Percentiles rank a stretch among this genome's conserved stretches.
These are phyloP conservation scores for Lasius platythorax DNA, from an alignment of 2,888 invertebrate species.

Conservation along the genomic window DNA sequence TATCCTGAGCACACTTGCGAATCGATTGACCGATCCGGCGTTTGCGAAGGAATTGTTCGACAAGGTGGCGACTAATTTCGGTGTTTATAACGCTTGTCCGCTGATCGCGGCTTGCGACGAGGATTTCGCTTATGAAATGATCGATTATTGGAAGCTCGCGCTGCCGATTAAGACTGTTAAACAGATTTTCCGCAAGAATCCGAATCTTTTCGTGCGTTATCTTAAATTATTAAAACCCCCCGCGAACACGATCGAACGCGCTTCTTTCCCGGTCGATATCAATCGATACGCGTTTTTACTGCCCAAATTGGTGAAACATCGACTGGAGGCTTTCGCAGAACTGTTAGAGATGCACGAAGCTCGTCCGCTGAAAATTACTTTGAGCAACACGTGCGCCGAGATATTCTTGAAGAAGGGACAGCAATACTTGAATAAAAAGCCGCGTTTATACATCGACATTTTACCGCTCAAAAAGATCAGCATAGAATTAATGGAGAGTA, in stretches of 20 bases:
- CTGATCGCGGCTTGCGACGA: conserved; percentile 78
- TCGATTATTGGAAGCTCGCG: conserved; percentile 63
- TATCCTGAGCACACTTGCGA: conserved; percentile 76
- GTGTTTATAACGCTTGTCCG: conserved; percentile 72
- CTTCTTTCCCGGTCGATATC: conserved; percentile 47
- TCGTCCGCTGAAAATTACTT: conserved; percentile 9
- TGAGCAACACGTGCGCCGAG: conserved; percentile 74
- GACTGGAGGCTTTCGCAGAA: conserved; percentile 73
- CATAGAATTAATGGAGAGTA: conserved; percentile 65
- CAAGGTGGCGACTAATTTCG: conserved; percentile 67
- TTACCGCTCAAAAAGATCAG: conserved; percentile 74
- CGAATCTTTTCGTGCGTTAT: conserved; percentile 78
- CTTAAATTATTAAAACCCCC: conserved; percentile 70
- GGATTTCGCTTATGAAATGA: conserved; percentile 67
- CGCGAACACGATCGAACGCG: neutral
- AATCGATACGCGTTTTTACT: conserved; percentile 67
- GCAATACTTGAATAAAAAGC: conserved; percentile 70
- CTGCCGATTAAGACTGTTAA: conserved; percentile 61
- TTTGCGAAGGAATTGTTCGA: conserved; percentile 79
- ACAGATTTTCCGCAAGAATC: conserved; percentile 72
- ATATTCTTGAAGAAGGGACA: conserved; percentile 76
- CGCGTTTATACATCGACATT: conserved; percentile 68
- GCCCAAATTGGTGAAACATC: conserved; percentile 73
- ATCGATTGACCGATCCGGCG: conserved; percentile 59
- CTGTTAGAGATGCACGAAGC: conserved; percentile 66